Evolutionary conservation across 2,113 vertebrate genomes (phyloP).

Genomic region (Fulmarus glacialis): DNA sequence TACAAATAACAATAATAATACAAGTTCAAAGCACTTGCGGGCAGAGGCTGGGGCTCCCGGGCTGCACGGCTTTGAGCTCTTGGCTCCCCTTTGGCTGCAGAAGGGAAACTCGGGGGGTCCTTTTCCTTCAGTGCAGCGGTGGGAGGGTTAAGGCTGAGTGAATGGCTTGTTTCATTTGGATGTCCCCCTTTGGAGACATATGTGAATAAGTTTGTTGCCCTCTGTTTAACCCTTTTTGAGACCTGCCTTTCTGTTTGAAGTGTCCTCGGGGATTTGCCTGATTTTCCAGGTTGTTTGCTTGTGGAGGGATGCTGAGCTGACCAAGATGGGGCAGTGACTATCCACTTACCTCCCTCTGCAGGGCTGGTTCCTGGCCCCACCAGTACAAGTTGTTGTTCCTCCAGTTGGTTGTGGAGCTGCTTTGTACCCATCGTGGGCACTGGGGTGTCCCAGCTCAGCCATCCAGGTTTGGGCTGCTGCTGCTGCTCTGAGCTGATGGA

Average conservation of each 20-base stretch:
- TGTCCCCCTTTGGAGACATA: not conserved
- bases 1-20: not conserved
- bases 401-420: not conserved
- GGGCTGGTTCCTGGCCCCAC: not conserved
- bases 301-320: not conserved
- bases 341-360: not conserved
- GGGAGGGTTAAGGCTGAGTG: not conserved
- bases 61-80: not conserved
- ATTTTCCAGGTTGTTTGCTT: not conserved
- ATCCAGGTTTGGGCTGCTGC: not conserved
- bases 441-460: not conserved
- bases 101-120: not conserved
- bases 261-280: not conserved
- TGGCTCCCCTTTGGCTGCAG: not conserved
- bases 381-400: not conserved
- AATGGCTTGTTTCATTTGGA: not conserved
- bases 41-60: not conserved
- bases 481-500: not conserved
- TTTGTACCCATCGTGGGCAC: rapidly evolving
- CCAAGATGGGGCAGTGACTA: not conserved
- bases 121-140: not conserved
- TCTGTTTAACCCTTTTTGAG: not conserved
- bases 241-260: not conserved
- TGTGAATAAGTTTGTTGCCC: not conserved
- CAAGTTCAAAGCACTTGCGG: not conserved